These are phyloP conservation scores for Chondrosia reniformis DNA, from an alignment of 37 sponge, comb jelly and placozoan genomes.

Conservation along the genomic window DNA sequence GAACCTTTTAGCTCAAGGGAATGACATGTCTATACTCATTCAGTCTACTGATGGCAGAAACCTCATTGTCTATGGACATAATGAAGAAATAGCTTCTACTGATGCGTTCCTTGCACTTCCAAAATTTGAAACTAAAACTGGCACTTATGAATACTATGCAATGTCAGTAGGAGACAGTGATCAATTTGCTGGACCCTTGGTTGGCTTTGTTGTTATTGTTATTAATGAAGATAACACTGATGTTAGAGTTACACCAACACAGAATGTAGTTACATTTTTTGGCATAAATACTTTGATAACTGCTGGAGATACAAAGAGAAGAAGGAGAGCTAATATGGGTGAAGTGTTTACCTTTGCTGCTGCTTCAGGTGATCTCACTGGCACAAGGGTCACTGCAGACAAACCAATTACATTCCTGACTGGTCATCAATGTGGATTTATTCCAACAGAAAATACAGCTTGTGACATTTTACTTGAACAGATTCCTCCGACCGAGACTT, in stretches of 20 bases:
- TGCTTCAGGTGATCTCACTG: conserved; percentile 28
- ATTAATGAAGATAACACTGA: conserved; percentile 27
- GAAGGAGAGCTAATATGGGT: neutral
- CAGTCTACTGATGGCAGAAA: neutral
- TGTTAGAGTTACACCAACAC: conserved; percentile 1
- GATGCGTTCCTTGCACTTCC: conserved; percentile 49
- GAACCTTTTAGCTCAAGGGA: no score
- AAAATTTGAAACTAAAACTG: neutral
- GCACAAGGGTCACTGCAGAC: conserved; percentile 20
- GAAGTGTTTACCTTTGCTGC: neutral
- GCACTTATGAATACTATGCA: conserved; percentile 15
- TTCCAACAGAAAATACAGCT: conserved; percentile 11
- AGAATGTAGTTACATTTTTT: neutral
- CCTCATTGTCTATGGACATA: conserved; percentile 27
- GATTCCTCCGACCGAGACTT: conserved; percentile 29
- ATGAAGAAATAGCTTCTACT: conserved; percentile 25
- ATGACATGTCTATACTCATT: neutral
- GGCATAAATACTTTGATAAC: neutral
- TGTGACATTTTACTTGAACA: conserved; percentile 60
- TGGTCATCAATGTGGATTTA: conserved; percentile 39
- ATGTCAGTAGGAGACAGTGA: neutral
- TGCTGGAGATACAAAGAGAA: neutral
- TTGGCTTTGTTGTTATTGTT: conserved; percentile 9
- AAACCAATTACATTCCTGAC: conserved; percentile 14
- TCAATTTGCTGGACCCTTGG: neutral